Evolutionary conservation across 1,140 invertebrate species (phyloP), one percentile per base, ranked within the genome.

Genomic region (Heliconius himera): DNA sequence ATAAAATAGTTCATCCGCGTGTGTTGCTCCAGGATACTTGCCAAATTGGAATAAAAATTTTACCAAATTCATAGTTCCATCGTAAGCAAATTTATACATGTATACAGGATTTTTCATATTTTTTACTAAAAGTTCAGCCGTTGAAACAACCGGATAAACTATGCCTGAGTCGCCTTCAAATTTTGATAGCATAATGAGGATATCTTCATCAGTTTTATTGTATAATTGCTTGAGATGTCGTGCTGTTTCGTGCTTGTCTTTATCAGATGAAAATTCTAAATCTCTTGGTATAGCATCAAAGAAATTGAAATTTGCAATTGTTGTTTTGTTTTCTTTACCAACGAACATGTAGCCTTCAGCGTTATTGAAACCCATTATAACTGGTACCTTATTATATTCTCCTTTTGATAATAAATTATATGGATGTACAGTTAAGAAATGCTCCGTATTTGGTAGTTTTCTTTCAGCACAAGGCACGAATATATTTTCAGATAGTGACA

Each of bases 1-100:
- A 66, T 94, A 94, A 78, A 91, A 91, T 8, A 94, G 60, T 36
- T 93, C 93, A 79, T 94, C 93, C 26, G 90, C 91, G 71, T 94
- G 93, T 0, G 89, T 89, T 2, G 91, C 90, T 3, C 91, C 92
- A 16, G 87, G 86, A 29, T 84, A 78, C 1, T 72, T 77, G 16
- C 49, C 22, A 74, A 84, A 89, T 1, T 85, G 85, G 66, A 82
- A 88, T 1, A 88, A 70, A 16, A 84, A 36, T 78, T 93, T 91
- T 1, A 87, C 82, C 11, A 89, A 77, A 79, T 91, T 93, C 87
- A 89, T 81, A 87, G 87, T 89, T 18, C 89, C 89, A 78, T 87
- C 85, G 26, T 87, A 87, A 54, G 72, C 77, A 56, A 91, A 88
- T 70, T 87, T 89, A 60, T 93, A 91, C 1, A 81, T 78, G 60